Evolutionary conservation across 2,113 vertebrate genomes (phyloP).

Genomic region (Actenoides hombroni): DNA sequence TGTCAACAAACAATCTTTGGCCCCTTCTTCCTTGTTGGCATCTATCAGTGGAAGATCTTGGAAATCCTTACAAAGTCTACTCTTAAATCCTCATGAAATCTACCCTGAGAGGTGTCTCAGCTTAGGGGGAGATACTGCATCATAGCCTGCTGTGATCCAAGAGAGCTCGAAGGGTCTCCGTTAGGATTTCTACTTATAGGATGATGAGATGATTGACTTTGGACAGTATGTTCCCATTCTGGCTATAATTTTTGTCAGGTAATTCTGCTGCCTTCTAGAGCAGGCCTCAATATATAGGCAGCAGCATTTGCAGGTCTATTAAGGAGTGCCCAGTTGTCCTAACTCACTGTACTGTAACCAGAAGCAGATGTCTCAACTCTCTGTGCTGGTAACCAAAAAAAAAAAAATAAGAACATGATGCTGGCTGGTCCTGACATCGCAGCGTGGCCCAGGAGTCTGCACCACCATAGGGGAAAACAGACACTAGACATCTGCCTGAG

Average conservation of each 20-base stretch:
- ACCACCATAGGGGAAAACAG: background rate
- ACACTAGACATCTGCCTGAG: background rate
- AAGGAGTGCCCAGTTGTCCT: background rate
- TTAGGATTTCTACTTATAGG: background rate
- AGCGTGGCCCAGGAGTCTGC: background rate
- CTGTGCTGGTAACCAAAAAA: background rate
- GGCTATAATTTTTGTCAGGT: background rate
- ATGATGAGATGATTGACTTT: background rate
- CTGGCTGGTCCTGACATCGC: background rate
- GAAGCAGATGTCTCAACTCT: background rate
- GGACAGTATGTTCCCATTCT: background rate
- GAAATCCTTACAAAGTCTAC: background rate
- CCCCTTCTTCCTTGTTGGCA: background rate
- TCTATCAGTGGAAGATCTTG: background rate
- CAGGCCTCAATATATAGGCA: background rate
- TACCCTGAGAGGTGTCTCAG: background rate
- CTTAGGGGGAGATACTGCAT: background rate
- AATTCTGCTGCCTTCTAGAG: background rate
- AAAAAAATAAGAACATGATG: background rate
- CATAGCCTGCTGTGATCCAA: background rate
- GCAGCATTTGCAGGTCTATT: background rate
- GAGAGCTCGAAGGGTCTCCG: background rate
- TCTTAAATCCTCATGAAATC: background rate
- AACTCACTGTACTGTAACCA: background rate
- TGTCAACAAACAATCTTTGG: background rate